A percentile compares a stretch with the other conserved stretches of the same genome.
phyloP scores from a whole-genome alignment of 2,113 vertebrate genomes.

The Crotalus tigris region DNA sequence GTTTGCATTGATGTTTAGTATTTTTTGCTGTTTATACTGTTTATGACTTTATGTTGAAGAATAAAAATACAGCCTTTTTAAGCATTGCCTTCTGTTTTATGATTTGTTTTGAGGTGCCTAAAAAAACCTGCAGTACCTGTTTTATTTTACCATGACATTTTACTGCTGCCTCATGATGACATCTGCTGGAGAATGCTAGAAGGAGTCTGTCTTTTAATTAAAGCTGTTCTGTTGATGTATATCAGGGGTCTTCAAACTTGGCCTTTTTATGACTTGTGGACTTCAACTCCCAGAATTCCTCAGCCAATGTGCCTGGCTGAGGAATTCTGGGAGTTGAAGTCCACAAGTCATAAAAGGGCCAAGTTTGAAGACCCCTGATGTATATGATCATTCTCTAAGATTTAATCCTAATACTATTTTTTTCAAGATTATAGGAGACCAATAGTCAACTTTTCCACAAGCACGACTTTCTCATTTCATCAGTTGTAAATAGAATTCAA shows the following conservation, averaged over 20 bases:
- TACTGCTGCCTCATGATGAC: slow-evolving; percentile 31
- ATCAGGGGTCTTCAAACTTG: too few relatives aligned
- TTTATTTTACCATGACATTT: neutral
- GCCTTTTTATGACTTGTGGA: too few relatives aligned
- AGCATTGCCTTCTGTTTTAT: neutral
- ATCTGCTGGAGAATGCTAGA: slow-evolving; percentile 46
- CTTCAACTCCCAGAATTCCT: too few relatives aligned
- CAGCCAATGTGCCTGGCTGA: too few relatives aligned
- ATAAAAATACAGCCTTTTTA: slow-evolving; percentile 32
- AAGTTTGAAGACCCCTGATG: too few relatives aligned
- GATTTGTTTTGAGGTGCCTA: neutral
- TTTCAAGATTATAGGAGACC: neutral
- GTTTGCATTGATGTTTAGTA: slow-evolving; percentile 1
- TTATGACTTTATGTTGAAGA: slow-evolving; percentile 3
- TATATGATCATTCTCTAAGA: neutral
- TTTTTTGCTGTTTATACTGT: slow-evolving; percentile 4
- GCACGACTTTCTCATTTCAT: neutral
- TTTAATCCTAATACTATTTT: neutral
- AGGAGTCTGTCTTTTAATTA: neutral
- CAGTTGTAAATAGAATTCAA: neutral
- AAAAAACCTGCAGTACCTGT: neutral
- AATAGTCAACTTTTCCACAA: neutral
- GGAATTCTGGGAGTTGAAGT: too few relatives aligned
- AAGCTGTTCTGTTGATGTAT: neutral
- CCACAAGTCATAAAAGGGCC: too few relatives aligned